phyloP scores from a whole-genome alignment of 2,888 invertebrate genomes.

The Epicampocera succincta region DNA sequence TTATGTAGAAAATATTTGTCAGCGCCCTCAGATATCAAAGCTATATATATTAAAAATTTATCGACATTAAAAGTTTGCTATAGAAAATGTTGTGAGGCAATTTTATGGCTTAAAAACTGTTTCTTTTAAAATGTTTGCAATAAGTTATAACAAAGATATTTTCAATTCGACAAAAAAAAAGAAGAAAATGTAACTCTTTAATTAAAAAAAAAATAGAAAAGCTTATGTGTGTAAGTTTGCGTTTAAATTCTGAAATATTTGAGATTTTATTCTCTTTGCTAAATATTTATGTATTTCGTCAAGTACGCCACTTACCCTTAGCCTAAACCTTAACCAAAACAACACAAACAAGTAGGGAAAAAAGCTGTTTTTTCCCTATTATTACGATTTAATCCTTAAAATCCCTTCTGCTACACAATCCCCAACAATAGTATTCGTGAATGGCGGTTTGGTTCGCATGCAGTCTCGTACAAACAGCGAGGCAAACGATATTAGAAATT shows the following conservation, averaged over 20 bases:
- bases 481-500: background rate
- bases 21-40: no score
- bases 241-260: background rate
- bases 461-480: background rate
- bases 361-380: conserved; percentile 8
- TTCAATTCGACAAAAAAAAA: no score
- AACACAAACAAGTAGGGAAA: background rate
- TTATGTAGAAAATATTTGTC: no score
- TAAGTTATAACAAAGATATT: no score
- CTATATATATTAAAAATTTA: no score
- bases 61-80: no score
- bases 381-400: conserved; percentile 32
- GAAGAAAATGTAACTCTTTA: no score
- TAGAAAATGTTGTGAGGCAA: no score
- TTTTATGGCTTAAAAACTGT: no score
- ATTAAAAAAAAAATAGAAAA: no score
- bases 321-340: conserved; percentile 4
- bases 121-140: no score
- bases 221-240: background rate
- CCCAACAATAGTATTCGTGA: conserved; percentile 17
- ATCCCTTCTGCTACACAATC: conserved; percentile 23
- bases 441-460: background rate
- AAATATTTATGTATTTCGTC: conserved; percentile 17
- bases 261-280: conserved; percentile 2
- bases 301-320: conserved; percentile 57